These are phyloP conservation scores for Phymastichus coffea DNA, from an alignment of 1,140 invertebrate species.

Conservation along the genomic window DNA sequence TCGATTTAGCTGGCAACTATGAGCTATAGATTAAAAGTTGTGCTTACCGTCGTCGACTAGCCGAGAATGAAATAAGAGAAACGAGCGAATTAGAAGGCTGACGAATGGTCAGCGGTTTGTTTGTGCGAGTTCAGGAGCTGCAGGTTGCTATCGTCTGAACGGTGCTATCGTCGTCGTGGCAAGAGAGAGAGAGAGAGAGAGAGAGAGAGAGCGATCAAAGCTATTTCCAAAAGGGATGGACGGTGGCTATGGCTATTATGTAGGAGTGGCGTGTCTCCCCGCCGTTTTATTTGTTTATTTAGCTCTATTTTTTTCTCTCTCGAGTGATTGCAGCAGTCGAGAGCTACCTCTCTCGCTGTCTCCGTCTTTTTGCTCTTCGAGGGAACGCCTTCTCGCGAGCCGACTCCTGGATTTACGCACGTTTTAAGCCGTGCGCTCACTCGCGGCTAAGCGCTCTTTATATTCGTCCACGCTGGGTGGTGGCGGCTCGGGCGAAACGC, in stretches of 20 bases:
- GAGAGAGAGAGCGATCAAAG: conserved; percentile 22
- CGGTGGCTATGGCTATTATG: conserved; percentile 14
- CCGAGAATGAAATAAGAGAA: too few species aligned
- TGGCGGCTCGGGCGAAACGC: too few species aligned
- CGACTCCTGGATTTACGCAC: too few species aligned
- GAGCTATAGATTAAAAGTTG: too few species aligned
- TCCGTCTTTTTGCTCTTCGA: background rate
- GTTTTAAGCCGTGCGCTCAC: too few species aligned
- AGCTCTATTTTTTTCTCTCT: background rate
- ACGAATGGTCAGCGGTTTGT: background rate
- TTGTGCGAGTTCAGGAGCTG: conserved; percentile 5
- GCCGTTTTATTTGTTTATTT: background rate
- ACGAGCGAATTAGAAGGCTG: too few species aligned
- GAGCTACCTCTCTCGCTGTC: background rate
- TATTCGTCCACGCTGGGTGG: too few species aligned
- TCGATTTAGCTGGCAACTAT: too few species aligned
- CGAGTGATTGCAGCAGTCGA: too few species aligned
- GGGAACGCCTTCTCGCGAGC: background rate
- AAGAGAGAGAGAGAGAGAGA: background rate
- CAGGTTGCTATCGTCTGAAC: background rate
- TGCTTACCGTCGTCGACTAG: too few species aligned
- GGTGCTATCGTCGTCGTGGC: background rate
- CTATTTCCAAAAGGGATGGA: conserved; percentile 11
- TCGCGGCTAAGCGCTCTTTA: too few species aligned
- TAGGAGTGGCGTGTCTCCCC: conserved; percentile 11